These are phyloP conservation scores for Zelostemma sp. DNA, from an alignment of 1,140 invertebrate species.

Conservation along the genomic window DNA sequence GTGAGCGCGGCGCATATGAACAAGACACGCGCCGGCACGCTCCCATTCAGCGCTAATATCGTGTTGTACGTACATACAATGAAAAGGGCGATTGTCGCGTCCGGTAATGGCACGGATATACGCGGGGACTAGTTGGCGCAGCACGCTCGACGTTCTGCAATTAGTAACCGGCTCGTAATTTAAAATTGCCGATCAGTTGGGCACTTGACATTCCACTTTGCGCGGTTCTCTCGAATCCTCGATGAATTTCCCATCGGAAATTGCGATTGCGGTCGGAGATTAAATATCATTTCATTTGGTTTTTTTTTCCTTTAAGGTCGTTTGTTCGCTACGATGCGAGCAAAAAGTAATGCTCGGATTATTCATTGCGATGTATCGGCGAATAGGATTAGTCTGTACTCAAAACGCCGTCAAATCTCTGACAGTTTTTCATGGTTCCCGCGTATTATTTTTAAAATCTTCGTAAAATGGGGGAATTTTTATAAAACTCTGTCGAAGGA, in stretches of 20 bases:
- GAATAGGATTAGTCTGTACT: too few relatives aligned
- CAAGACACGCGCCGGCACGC: constrained; percentile 67
- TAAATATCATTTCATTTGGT: too few relatives aligned
- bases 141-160: constrained; percentile 34
- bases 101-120: constrained; percentile 25
- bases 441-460: too few relatives aligned
- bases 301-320: too few relatives aligned
- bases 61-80: constrained; percentile 51
- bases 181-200: constrained; percentile 1
- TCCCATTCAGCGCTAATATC: constrained; percentile 60
- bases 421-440: too few relatives aligned
- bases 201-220: constrained; percentile 4
- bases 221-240: background rate
- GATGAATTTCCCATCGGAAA: background rate
- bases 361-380: too few relatives aligned
- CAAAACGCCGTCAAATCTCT: too few relatives aligned
- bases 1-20: constrained; percentile 49
- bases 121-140: constrained; percentile 2
- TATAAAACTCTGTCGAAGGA: too few relatives aligned
- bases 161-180: constrained; percentile 30
- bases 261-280: background rate
- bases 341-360: too few relatives aligned
- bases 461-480: too few relatives aligned
- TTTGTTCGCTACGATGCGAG: too few relatives aligned
- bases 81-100: constrained; percentile 28